Conservation (phyloP, 2,888 invertebrate species). For the Diadegma fenestrale region DNA sequence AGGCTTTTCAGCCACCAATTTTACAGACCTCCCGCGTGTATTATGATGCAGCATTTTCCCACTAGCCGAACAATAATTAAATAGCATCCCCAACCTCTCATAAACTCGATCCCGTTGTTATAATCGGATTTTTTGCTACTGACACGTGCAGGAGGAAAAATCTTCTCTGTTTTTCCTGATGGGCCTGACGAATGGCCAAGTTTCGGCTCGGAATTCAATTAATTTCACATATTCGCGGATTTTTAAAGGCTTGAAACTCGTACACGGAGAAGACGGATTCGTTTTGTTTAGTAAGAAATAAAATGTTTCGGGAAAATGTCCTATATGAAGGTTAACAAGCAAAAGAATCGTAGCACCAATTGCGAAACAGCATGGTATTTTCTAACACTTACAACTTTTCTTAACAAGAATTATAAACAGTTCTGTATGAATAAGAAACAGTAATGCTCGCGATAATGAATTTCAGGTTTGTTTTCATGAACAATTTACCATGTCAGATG, state of each 20-base stretch:
- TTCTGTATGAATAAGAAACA: too few relatives aligned
- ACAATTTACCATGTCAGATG: too few relatives aligned
- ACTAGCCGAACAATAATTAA: constrained; percentile 14
- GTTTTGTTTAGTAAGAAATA: too few relatives aligned
- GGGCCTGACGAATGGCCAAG: not conserved
- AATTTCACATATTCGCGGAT: not conserved
- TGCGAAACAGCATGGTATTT: too few relatives aligned
- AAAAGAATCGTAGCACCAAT: too few relatives aligned
- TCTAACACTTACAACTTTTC: too few relatives aligned
- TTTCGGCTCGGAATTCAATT: not conserved
- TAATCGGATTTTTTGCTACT: constrained; percentile 41
- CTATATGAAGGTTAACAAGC: too few relatives aligned
- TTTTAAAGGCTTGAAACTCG: not conserved
- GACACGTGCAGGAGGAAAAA: not conserved
- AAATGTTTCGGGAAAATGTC: too few relatives aligned
- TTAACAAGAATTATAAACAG: too few relatives aligned
- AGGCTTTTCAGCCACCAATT: constrained; percentile 38
- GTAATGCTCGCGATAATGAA: too few relatives aligned
- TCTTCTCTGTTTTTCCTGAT: not conserved
- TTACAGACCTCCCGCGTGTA: not conserved
- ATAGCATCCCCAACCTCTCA: constrained; percentile 14
- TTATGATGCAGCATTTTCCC: constrained; percentile 30
- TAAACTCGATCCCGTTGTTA: constrained; percentile 45
- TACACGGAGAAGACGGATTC: too few relatives aligned
- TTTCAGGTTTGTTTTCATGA: too few relatives aligned